These are phyloP conservation scores for Grammomys dolichurus DNA, from an alignment of 2,113 vertebrate species.

Conservation along the genomic window DNA sequence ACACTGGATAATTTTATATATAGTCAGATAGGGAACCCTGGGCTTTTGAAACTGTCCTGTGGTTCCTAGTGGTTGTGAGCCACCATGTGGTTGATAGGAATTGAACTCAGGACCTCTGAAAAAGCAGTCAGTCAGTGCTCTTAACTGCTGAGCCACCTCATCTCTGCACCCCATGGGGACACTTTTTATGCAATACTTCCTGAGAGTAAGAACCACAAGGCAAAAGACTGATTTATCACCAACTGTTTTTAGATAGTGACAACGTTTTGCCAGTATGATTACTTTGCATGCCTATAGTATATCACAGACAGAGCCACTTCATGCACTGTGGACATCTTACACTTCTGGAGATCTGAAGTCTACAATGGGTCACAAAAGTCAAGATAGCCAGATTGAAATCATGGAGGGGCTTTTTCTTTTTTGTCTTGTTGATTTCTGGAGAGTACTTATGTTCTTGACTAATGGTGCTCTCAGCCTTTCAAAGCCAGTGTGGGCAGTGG, in stretches of 20 bases:
- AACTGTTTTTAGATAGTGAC: neutral
- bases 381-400: neutral
- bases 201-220: neutral
- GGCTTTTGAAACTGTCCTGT: no score
- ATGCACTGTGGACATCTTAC: neutral
- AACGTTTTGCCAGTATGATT: neutral
- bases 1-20: neutral
- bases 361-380: neutral
- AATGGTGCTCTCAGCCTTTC: neutral
- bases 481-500: accelerated
- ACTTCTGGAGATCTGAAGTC: neutral
- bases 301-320: neutral
- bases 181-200: neutral
- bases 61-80: neutral
- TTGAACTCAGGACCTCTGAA: no score
- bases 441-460: neutral
- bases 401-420: neutral
- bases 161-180: no score
- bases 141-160: no score
- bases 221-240: neutral
- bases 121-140: no score
- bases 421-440: neutral
- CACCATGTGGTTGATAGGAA: no score
- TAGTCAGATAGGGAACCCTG: neutral
- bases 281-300: neutral